phyloP scores from a whole-genome alignment of 1,140 invertebrate species.

The Macrocentrus cingulum region DNA sequence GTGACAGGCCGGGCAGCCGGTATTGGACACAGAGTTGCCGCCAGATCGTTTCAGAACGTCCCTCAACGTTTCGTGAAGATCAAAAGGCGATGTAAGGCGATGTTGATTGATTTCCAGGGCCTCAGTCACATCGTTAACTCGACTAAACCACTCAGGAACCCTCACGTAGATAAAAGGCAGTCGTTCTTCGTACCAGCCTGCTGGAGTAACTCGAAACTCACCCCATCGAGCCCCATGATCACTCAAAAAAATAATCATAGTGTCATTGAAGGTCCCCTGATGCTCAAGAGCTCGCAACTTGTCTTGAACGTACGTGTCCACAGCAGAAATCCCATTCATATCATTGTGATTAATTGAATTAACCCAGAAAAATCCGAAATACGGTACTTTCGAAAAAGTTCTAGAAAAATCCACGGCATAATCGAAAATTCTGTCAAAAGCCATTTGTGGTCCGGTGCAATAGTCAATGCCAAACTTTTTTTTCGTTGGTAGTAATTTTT shows the following conservation, averaged over 20 bases:
- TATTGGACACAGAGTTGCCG: slow-evolving; percentile 49
- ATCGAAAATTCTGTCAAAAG: slow-evolving; percentile 63
- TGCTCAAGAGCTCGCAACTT: slow-evolving; percentile 65
- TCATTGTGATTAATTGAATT: slow-evolving; percentile 77
- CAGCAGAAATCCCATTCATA: slow-evolving; percentile 70
- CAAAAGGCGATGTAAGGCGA: slow-evolving; percentile 79
- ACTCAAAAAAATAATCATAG: slow-evolving; percentile 80
- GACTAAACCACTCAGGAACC: slow-evolving; percentile 72
- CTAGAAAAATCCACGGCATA: slow-evolving; percentile 64
- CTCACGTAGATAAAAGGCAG: slow-evolving; percentile 82
- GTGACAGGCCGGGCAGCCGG: slow-evolving; percentile 66
- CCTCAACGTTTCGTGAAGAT: slow-evolving; percentile 72
- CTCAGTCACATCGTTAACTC: slow-evolving; percentile 62
- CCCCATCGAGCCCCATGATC: slow-evolving; percentile 94
- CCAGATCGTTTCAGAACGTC: slow-evolving; percentile 56
- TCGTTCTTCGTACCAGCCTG: slow-evolving; percentile 86
- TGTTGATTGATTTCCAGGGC: slow-evolving; percentile 73
- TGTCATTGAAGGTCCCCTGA: slow-evolving; percentile 65
- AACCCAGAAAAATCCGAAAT: slow-evolving; percentile 80
- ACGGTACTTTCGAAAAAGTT: slow-evolving; percentile 60
- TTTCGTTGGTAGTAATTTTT: slow-evolving; percentile 62
- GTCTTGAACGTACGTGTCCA: slow-evolving; percentile 64
- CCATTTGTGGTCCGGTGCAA: slow-evolving; percentile 66
- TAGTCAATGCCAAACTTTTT: slow-evolving; percentile 63
- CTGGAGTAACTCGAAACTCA: slow-evolving; percentile 73